Evolutionary conservation across 2,797 vertebrate genomes (phyloP).

Genomic region (Notolabrus celidotus): DNA sequence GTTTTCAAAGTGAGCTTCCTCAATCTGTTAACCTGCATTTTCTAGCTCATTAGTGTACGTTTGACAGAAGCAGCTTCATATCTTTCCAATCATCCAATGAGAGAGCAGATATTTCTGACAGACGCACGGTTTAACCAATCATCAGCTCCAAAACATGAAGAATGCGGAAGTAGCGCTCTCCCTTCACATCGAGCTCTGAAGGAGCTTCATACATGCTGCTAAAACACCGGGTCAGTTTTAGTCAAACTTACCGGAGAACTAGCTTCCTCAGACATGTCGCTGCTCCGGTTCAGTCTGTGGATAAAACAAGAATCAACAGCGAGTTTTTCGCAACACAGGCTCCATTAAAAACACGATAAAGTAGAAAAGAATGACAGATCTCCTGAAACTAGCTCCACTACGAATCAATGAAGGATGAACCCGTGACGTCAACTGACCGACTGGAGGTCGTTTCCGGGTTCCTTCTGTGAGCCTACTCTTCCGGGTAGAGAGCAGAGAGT

Average conservation of each 20-base stretch:
- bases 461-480: slow-evolving; percentile 4
- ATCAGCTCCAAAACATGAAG: neutral
- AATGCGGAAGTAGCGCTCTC: too few relatives aligned
- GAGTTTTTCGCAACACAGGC: neutral
- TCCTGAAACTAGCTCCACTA: neutral
- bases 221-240: neutral
- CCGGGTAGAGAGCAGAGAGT: too few relatives aligned
- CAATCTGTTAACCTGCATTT: too few relatives aligned
- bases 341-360: slow-evolving; percentile 3
- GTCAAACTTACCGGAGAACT: slow-evolving; percentile 59
- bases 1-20: too few relatives aligned
- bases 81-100: slow-evolving; percentile 54
- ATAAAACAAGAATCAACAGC: neutral
- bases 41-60: neutral
- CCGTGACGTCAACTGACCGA: slow-evolving; percentile 42
- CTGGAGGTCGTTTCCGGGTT: slow-evolving; percentile 72
- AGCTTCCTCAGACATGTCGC: slow-evolving; percentile 68
- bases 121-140: slow-evolving; percentile 57
- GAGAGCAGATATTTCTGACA: neutral
- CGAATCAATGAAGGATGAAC: slow-evolving; percentile 42
- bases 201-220: neutral
- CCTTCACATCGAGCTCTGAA: neutral
- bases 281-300: neutral
- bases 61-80: neutral
- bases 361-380: neutral